Conservation (phyloP, 23 tunicate genomes). For the Trididemnum miniatum region DNA sequence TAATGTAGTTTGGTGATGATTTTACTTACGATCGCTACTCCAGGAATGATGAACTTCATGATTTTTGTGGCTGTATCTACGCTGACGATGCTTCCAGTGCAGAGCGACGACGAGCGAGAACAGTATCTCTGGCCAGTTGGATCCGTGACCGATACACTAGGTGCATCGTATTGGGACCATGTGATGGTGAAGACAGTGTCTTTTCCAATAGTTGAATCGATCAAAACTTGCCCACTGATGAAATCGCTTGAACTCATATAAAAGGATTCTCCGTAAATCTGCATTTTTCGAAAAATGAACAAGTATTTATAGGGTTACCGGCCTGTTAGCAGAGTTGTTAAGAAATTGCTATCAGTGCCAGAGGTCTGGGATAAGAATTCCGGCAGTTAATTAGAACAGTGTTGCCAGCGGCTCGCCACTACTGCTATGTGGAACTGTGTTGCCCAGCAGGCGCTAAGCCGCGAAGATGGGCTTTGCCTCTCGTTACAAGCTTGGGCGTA, state of each 20-base stretch:
- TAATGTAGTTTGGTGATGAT: no score
- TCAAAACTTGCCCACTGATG: constrained; percentile 20
- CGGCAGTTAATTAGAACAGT: no score
- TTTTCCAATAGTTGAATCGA: constrained; percentile 58
- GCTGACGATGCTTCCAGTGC: not conserved
- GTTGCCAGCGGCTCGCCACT: no score
- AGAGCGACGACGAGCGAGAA: not conserved
- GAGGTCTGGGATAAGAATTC: no score
- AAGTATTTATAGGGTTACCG: not conserved
- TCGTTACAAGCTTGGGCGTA: no score
- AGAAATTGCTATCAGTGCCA: no score
- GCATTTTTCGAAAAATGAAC: not conserved
- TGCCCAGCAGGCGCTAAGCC: no score
- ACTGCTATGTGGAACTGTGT: no score
- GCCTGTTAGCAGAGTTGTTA: no score
- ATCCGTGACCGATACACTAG: constrained; percentile 3
- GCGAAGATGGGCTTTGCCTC: no score
- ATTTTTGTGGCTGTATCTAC: constrained; percentile 11
- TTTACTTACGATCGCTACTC: constrained; percentile 51
- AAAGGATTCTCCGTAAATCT: constrained; percentile 35
- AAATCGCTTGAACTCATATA: not conserved
- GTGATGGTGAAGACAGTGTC: constrained; percentile 50
- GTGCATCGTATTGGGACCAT: constrained; percentile 32
- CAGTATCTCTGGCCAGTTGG: constrained; percentile 36
- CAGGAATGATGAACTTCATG: constrained; percentile 50